Percentiles rank a stretch among this genome's conserved stretches.
Conservation (phyloP, 92 coral and sea anemone species). For the Ricordea florida region DNA sequence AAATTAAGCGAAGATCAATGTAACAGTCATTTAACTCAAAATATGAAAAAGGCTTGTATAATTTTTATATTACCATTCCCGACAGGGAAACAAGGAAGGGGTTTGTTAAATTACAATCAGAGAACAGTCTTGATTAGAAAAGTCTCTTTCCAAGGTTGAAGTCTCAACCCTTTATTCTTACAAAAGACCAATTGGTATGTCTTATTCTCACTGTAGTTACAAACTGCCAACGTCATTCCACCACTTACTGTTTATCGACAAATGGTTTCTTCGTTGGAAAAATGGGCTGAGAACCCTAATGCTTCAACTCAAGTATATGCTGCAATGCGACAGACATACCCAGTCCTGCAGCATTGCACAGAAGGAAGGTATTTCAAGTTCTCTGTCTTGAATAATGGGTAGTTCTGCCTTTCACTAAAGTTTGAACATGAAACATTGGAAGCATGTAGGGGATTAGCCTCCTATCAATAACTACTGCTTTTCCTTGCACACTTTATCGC, state of each 20-base stretch:
- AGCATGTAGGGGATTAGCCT: no score
- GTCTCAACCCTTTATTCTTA: not conserved
- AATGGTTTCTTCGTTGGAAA: conserved; percentile 61
- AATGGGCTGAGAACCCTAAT: conserved; percentile 67
- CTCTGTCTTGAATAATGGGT: no score
- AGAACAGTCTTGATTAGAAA: not conserved
- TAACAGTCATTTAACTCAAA: no score
- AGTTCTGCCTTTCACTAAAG: no score
- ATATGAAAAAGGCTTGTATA: no score
- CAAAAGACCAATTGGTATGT: not conserved
- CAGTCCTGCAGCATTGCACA: not conserved
- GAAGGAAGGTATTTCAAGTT: not conserved
- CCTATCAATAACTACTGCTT: no score
- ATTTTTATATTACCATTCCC: no score
- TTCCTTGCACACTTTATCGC: no score
- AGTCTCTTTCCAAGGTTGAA: not conserved
- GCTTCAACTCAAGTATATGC: conserved; percentile 70
- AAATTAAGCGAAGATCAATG: no score
- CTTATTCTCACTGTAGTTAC: conserved; percentile 35
- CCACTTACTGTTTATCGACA: conserved; percentile 53
- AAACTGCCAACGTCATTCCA: conserved; percentile 29
- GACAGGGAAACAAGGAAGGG: no score
- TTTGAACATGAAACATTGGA: no score
- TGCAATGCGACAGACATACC: conserved; percentile 60
- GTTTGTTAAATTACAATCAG: no score